Evolutionary conservation across 2,113 vertebrate species (phyloP), one percentile per base, ranked within the genome.

Genomic region (Spea bombifrons): DNA sequence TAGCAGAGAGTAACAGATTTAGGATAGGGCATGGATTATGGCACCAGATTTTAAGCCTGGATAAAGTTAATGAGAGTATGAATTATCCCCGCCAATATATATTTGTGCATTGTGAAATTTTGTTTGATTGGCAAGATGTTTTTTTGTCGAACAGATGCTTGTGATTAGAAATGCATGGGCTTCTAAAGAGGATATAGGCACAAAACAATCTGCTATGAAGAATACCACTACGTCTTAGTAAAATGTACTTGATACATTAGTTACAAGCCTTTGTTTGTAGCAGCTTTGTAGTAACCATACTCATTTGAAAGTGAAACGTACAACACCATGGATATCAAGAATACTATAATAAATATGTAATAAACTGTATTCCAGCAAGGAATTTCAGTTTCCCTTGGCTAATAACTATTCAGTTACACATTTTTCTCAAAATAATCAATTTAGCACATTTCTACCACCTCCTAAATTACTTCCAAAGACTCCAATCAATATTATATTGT

Each of bases 241-340:
- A 69, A 59, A 77, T 70, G 46, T 67, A 77, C 53, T 53, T 77
- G 75, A 77, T 63, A 70, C 49, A 70, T 77, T 47, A 59, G 66
- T 50, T 48, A 53, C 12, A 50, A 77, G 66, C 65, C 30, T 30
- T 30, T 43, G 47, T 77, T 70, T 70, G 52, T 55, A 13, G 16
- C 45, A 77, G 30, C 15, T 30, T 7, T 5, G 63, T 30, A 30
- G 63, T 43, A 10, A 65, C 63, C 63, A 65, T 65, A 43, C 3
- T 8, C n/a, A 10, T 43, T 30, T 65, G 30, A 61, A 52, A 6
- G 6, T 52, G 9, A 52, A 52, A 7, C 6, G 2, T 6, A 52
- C 50, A 52, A 52, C 50, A 52, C 9, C 9, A 6, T 7, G 9
- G 50, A 52, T 52, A 52, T 52, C 9, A 52, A 10, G 9, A 52